Percentiles rank a stretch among this genome's conserved stretches.
phyloP scores from a whole-genome alignment of 2,797 vertebrate genomes.

The Acanthurus lineatus region DNA sequence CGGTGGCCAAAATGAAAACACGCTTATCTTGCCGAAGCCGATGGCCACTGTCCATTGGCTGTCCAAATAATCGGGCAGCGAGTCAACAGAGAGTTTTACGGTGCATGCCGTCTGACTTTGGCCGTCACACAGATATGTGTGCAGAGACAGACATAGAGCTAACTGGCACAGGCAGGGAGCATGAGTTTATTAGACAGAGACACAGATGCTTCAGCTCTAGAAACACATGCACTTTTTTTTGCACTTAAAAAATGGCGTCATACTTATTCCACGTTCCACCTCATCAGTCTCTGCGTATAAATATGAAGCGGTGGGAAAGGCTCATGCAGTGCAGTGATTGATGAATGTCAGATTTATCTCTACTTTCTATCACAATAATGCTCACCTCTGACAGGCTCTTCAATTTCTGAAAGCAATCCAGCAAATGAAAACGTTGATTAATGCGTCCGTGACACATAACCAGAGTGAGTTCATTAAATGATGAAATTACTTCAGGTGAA shows the following conservation, averaged over 20 bases:
- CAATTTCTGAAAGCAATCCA: slow-evolving; percentile 56
- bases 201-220: slow-evolving; percentile 1
- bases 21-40: slow-evolving; percentile 61
- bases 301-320: slow-evolving; percentile 21
- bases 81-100: slow-evolving; percentile 28
- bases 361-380: slow-evolving; percentile 56
- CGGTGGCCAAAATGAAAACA: slow-evolving; percentile 65
- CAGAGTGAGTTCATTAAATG: slow-evolving; percentile 36
- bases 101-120: slow-evolving; percentile 16
- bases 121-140: background rate
- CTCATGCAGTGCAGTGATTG: slow-evolving; percentile 38
- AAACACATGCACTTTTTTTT: slow-evolving; percentile 1
- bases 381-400: slow-evolving; percentile 41
- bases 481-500: slow-evolving; percentile 21
- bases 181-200: background rate
- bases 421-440: slow-evolving; percentile 66
- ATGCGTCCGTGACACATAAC: slow-evolving; percentile 22
- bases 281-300: slow-evolving; percentile 38
- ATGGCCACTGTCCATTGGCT: slow-evolving; percentile 32
- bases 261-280: slow-evolving; percentile 15
- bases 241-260: background rate
- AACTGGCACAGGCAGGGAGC: background rate
- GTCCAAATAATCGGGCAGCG: slow-evolving; percentile 43
- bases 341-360: slow-evolving; percentile 61
- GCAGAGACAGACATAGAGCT: background rate